These are phyloP conservation scores for Papilio polyxenes DNA, from an alignment of 1,140 invertebrate genomes.

Conservation along the genomic window DNA sequence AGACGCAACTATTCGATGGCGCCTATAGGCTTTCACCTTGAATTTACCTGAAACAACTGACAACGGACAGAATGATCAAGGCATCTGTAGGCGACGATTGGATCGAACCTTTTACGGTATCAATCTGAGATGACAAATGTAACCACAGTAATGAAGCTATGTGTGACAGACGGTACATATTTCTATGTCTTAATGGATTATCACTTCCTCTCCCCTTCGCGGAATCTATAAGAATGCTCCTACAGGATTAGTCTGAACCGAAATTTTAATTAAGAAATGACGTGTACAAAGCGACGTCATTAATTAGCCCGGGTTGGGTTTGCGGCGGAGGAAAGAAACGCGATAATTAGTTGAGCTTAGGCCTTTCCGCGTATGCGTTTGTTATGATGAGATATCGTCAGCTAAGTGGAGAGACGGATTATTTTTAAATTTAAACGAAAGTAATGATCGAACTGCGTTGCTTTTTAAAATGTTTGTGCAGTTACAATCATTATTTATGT, in stretches of 20 bases:
- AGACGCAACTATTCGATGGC: too few species aligned
- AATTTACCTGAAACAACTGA: too few species aligned
- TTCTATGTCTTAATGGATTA: neutral
- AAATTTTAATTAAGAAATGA: slow-evolving; percentile 36
- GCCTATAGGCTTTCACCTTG: too few species aligned
- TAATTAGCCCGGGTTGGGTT: slow-evolving; percentile 9
- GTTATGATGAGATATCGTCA: slow-evolving; percentile 50
- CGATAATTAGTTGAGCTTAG: slow-evolving; percentile 57
- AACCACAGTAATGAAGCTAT: neutral
- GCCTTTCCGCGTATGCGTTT: slow-evolving; percentile 59
- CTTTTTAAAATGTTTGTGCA: neutral
- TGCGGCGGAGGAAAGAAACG: slow-evolving; percentile 47
- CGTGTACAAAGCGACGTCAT: slow-evolving; percentile 27
- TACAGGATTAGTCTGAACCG: slow-evolving; percentile 10
- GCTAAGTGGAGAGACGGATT: slow-evolving; percentile 43
- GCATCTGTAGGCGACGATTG: too few species aligned
- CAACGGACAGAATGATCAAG: too few species aligned
- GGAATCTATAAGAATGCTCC: neutral
- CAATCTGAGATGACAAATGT: neutral
- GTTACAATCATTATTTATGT: neutral
- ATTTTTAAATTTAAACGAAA: neutral
- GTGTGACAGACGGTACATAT: neutral
- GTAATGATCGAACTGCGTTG: neutral
- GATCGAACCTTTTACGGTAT: too few species aligned
- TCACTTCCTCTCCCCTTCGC: slow-evolving; percentile 4